phyloP scores from a whole-genome alignment of 2,113 vertebrate species.

The Tricholaema leucomelas region DNA sequence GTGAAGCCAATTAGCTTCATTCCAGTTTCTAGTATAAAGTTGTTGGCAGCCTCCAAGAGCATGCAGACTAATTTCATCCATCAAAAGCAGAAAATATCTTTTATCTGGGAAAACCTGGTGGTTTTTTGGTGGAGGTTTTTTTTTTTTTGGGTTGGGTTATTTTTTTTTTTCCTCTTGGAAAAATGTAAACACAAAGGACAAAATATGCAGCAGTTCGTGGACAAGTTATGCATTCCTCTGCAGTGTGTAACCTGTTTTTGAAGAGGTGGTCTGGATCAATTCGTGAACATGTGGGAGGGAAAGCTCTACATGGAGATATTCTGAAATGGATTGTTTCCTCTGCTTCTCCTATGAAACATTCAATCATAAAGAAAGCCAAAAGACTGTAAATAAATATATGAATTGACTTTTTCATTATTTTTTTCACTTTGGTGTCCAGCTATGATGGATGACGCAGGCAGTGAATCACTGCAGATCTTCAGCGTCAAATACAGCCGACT shows the following conservation, averaged over 20 bases:
- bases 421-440: neutral
- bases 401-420: neutral
- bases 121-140: neutral
- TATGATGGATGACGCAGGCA: neutral
- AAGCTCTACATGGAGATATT: neutral
- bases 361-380: neutral
- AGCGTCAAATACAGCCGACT: neutral
- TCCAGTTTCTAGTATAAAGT: constrained; percentile 46
- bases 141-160: neutral
- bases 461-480: neutral
- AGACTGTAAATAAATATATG: neutral
- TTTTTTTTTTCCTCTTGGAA: neutral
- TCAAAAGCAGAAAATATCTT: constrained; percentile 58
- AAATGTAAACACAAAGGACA: constrained; percentile 56
- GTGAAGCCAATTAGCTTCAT: constrained; percentile 3
- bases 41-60: constrained; percentile 37
- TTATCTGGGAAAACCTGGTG: neutral
- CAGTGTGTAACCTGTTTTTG: constrained; percentile 54
- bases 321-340: constrained; percentile 13
- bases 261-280: constrained; percentile 57
- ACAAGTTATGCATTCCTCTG: constrained; percentile 60
- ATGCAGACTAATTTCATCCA: constrained; percentile 54
- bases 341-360: neutral
- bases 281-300: constrained; percentile 3
- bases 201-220: constrained; percentile 60